Evolutionary conservation across 2,113 vertebrate genomes (phyloP), one percentile per base, ranked within the genome.

Genomic region (Prionailurus bengalensis): DNA sequence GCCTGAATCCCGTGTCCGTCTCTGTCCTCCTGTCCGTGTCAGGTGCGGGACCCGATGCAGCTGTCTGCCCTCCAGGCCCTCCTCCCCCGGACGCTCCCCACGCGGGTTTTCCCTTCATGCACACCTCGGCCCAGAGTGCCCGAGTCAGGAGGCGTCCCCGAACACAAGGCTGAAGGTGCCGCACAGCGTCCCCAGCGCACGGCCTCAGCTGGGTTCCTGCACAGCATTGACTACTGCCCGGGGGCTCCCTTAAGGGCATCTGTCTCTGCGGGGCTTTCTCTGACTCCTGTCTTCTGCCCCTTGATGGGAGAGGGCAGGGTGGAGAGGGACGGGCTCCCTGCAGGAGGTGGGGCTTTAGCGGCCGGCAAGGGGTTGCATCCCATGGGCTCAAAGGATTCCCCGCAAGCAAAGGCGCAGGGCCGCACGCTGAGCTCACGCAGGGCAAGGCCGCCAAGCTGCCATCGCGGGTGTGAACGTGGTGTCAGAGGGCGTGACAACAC

Each of bases 161-260:
- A 14, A 29, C 27, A 29, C 4, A 4, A 13, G 63, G 63, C 63
- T 31, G 17, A 31, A 65, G 63, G 29, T 29, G 63, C 63, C 27
- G 0, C 9, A 5, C 63, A 5, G 27, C 7, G 0, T 33, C 29
- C 31, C 31, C 6, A 3, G 65, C 1, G 1, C 65, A 33, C 1
- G 14, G 65, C 31, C 14, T 2, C 9, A 3, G 27, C 63, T 12
- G 63, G 27, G 63, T 4, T 68, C 65, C 65, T 68, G 65, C 65
- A 68, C 14, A 16, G 31, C 1, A 15, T 31, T 3, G 5, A 6
- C 36, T 25, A 0, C 0, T 0, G 10, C 71, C 71, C 39, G 12
- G 29, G 65, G 31, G 39, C 73, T 45, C 73, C 27, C 39, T 39
- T 45, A 45, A 45, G 71, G 6, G 9, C 39, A 5, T 74, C 27